phyloP scores from a whole-genome alignment of 1,140 invertebrate genomes.

The Hermetia illucens region DNA sequence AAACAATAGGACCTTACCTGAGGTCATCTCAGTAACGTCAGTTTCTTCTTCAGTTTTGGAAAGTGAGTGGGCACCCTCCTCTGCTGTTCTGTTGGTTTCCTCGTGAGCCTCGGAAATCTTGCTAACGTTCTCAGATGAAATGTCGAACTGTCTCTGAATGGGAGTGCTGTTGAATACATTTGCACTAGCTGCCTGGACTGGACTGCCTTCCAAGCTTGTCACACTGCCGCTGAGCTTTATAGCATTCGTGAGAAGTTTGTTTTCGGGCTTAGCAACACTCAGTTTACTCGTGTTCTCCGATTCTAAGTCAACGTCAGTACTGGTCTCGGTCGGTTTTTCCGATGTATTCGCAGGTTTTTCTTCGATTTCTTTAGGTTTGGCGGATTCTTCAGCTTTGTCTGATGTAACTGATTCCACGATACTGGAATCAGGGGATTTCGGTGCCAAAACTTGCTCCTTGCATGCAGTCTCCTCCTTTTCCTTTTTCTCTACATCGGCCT shows the following conservation, averaged over 20 bases:
- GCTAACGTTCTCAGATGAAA: constrained; percentile 4
- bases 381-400: background rate
- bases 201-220: background rate
- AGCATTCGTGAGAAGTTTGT: background rate
- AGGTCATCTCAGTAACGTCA: background rate
- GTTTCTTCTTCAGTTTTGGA: background rate
- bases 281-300: background rate
- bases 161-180: constrained; percentile 2
- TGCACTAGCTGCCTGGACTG: background rate
- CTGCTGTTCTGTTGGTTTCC: background rate
- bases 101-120: background rate
- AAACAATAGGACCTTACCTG: background rate
- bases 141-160: constrained; percentile 4
- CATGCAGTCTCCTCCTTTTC: too few species aligned
- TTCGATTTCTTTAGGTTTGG: background rate
- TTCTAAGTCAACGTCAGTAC: background rate
- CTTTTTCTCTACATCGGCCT: background rate
- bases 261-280: background rate
- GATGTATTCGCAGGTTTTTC: background rate
- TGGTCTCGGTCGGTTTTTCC: background rate
- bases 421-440: background rate
- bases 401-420: background rate
- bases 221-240: background rate
- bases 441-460: background rate
- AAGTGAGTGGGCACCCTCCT: background rate